Conservation (phyloP, 1,140 invertebrate genomes). For the Conus betulinus region DNA sequence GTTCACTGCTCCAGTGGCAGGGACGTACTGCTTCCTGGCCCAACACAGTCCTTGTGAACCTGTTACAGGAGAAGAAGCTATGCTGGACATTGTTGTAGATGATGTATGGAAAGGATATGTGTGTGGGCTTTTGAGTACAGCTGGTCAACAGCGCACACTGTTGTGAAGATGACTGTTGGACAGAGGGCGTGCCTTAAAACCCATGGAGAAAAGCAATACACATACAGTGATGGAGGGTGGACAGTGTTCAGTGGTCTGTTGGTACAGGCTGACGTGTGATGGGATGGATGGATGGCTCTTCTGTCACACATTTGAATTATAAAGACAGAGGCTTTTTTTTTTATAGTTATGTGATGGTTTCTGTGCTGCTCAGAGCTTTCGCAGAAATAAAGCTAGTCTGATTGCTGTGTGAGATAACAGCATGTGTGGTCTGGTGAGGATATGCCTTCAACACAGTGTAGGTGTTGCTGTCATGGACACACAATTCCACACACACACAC, state of each 20-base stretch:
- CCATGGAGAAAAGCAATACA: not conserved
- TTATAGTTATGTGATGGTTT: too few relatives aligned
- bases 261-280: not conserved
- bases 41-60: not conserved
- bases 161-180: not conserved
- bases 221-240: not conserved
- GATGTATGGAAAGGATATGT: not conserved
- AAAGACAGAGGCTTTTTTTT: too few relatives aligned
- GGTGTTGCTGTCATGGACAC: too few relatives aligned
- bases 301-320: too few relatives aligned
- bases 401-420: too few relatives aligned
- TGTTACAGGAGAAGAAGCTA: not conserved
- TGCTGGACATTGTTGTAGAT: not conserved
- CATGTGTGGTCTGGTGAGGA: too few relatives aligned
- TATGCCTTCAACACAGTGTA: too few relatives aligned
- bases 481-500: too few relatives aligned
- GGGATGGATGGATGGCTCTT: too few relatives aligned
- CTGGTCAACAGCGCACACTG: not conserved
- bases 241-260: not conserved
- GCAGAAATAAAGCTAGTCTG: too few relatives aligned
- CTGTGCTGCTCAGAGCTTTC: too few relatives aligned
- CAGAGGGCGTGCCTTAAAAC: not conserved
- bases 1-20: conserved; percentile 12
- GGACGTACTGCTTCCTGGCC: conserved; percentile 10
- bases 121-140: not conserved